Evolutionary conservation across 2,113 vertebrate species (phyloP), one percentile per base, ranked within the genome.

Genomic region (Vidua macroura): DNA sequence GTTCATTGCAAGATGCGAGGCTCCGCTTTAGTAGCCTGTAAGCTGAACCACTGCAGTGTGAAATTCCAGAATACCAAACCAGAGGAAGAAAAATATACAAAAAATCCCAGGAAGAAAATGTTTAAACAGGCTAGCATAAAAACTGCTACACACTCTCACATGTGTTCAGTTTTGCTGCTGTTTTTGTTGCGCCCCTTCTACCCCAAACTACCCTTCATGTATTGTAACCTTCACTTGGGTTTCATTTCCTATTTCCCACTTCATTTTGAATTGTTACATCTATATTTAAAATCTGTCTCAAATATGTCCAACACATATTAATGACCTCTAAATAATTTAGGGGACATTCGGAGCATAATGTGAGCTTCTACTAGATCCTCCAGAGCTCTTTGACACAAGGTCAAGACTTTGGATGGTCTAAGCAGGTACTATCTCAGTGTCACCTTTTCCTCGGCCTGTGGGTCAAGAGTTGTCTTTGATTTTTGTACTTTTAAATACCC

Each of bases 261-360:
- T 56, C 66, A 63, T 67, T 85, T 81, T 79, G 17, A 80, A 87
- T 31, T 35, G 67, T 86, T 80, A 74, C 74, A 85, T 95, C 85
- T 82, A 89, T 87, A 95, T 85, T 91, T 89, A 85, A 97, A 92
- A 89, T 60, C 73, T 22, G 60, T n/a, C 25, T 92, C 73, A 62
- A 72, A 73, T 44, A 86, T 0, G 18, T 89, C 37, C 31, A 92
- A 73, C 67, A 52, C 27, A 39, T 62, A 90, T 93, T 84, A 91
- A 91, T 76, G 67, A 62, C 43, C 4, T 72, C 52, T 94, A 78
- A 88, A 96, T 91, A 86, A 91, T 89, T 91, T 19, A 96, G 46
- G 21, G 64, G 55, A 23, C 30, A 66, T 58, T 72, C 19, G n/a
- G 35, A 77, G 60, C 60, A 35, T 44, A 63, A 90, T 28, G 33